phyloP scores from a whole-genome alignment of 2,888 invertebrate genomes.

The Hypomecis atomaria region DNA sequence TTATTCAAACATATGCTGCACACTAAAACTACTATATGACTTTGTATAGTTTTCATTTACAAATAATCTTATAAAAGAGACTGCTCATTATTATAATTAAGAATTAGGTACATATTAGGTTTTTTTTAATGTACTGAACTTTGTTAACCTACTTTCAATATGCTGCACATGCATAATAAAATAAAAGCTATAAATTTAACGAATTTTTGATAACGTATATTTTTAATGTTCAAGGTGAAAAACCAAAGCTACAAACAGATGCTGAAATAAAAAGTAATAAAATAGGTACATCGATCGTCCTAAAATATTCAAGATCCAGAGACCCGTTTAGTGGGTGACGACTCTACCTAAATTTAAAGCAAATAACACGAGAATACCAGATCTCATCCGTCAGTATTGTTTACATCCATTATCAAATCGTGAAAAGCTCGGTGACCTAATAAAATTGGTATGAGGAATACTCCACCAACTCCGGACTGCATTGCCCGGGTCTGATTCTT shows the following conservation, averaged over 20 bases:
- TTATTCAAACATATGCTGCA: too few species aligned
- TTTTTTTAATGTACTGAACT: too few species aligned
- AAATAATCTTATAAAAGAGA: too few species aligned
- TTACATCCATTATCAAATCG: slow-evolving; percentile 9
- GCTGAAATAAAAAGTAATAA: slow-evolving; percentile 45
- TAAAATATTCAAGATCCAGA: slow-evolving; percentile 2
- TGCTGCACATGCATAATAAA: too few species aligned
- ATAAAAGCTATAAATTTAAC: slow-evolving; percentile 44
- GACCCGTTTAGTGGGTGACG: neutral
- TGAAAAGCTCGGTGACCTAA: slow-evolving; percentile 8
- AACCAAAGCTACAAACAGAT: slow-evolving; percentile 51
- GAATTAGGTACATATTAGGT: too few species aligned
- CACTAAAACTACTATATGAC: too few species aligned
- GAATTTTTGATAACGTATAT: too few species aligned
- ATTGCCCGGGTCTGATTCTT: slow-evolving; percentile 49
- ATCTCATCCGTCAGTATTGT: slow-evolving; percentile 6
- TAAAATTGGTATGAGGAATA: slow-evolving; percentile 33
- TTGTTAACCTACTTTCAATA: too few species aligned
- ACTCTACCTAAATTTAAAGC: slow-evolving; percentile 10
- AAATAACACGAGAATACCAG: slow-evolving; percentile 1
- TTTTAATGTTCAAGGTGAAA: slow-evolving; percentile 35
- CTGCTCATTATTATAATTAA: too few species aligned
- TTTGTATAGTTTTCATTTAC: too few species aligned
- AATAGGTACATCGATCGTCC: neutral
- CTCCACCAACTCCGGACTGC: slow-evolving; percentile 53